Evolutionary conservation across 2,113 vertebrate species (phyloP).

Genomic region (Turdus rufiventris): DNA sequence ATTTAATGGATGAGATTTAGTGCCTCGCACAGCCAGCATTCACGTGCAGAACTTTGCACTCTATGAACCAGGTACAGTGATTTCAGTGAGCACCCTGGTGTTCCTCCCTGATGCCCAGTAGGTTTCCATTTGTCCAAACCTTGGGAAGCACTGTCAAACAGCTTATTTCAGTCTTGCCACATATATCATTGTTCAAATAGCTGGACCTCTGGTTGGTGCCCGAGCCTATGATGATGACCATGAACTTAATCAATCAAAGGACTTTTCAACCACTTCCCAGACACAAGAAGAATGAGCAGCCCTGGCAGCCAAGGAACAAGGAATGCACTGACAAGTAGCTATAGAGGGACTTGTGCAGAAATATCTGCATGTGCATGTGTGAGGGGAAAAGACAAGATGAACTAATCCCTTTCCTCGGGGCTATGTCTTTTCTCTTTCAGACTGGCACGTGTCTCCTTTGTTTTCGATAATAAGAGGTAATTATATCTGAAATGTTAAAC

Average conservation of each 20-base stretch:
- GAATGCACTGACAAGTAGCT: neutral
- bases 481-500: constrained; percentile 76
- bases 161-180: neutral
- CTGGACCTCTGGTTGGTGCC: neutral
- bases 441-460: constrained; percentile 72
- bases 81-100: neutral
- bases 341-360: neutral
- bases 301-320: neutral
- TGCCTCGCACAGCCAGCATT: neutral
- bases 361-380: neutral
- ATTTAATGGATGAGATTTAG: neutral
- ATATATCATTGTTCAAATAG: neutral
- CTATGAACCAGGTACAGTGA: neutral
- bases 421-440: constrained; percentile 70
- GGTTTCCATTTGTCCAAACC: neutral
- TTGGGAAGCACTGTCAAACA: neutral
- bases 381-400: neutral
- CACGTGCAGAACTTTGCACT: neutral
- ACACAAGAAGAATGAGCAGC: neutral
- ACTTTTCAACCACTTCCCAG: neutral
- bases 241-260: neutral
- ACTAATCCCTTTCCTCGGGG: constrained; percentile 62
- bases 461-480: constrained; percentile 77
- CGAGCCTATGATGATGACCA: neutral
- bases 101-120: neutral